A percentile compares a stretch with the other conserved stretches of the same genome.
These are phyloP conservation scores for Patella ulyssiponensis DNA, from an alignment of 2,888 invertebrate genomes.

Conservation along the genomic window DNA sequence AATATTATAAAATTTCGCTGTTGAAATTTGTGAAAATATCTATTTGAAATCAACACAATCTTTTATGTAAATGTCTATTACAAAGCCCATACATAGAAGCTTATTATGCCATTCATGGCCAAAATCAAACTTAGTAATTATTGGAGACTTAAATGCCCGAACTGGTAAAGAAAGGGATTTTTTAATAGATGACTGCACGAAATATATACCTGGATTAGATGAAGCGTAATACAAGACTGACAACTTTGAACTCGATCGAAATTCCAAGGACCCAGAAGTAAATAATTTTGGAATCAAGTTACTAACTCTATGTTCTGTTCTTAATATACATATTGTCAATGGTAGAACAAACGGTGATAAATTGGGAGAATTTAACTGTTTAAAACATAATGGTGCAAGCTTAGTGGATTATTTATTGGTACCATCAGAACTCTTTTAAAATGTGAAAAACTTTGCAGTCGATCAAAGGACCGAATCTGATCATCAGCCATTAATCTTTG, in stretches of 20 bases:
- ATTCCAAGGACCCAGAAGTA: neutral
- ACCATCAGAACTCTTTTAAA: too few species aligned
- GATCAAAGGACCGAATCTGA: too few species aligned
- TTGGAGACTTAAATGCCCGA: neutral
- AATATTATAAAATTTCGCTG: too few species aligned
- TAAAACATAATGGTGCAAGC: neutral
- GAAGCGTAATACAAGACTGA: neutral
- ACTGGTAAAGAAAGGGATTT: neutral
- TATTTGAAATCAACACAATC: too few species aligned
- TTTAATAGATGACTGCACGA: neutral
- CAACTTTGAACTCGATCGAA: neutral
- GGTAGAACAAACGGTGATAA: neutral
- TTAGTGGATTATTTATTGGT: too few species aligned
- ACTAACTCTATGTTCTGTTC: neutral
- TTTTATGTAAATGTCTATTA: too few species aligned
- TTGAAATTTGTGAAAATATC: too few species aligned
- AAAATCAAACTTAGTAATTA: too few species aligned
- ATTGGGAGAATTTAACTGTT: neutral
- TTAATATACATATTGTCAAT: slow-evolving; percentile 1
- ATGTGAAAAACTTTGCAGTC: too few species aligned
- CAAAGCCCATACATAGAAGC: too few species aligned
- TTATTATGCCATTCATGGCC: too few species aligned
- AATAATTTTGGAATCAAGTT: neutral
- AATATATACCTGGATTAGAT: neutral
- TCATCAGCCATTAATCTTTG: too few species aligned